phyloP scores from a whole-genome alignment of 2,797 vertebrate genomes.

The Danio jaintianensis region DNA sequence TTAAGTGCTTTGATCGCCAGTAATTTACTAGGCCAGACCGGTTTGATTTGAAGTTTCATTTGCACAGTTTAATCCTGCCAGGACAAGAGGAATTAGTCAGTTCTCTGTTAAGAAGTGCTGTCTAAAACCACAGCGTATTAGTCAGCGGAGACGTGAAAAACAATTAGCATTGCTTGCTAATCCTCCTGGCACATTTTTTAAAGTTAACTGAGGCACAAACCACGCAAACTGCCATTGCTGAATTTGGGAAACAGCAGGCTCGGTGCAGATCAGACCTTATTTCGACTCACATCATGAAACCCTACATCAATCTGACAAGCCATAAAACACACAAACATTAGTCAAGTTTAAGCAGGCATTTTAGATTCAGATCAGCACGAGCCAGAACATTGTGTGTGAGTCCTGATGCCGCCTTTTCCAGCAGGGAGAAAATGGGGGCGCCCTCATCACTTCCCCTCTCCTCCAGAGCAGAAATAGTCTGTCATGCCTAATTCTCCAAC shows the following conservation, averaged over 20 bases:
- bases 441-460: constrained; percentile 61
- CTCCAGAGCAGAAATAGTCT: constrained; percentile 75
- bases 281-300: constrained; percentile 28
- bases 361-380: constrained; percentile 48
- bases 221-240: background rate
- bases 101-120: constrained; percentile 52
- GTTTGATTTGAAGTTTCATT: constrained; percentile 69
- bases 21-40: constrained; percentile 63
- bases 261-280: constrained; percentile 37
- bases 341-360: constrained; percentile 48
- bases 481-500: constrained; percentile 77
- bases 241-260: constrained; percentile 6
- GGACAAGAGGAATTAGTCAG: constrained; percentile 45
- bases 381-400: constrained; percentile 8
- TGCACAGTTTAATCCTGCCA: constrained; percentile 42
- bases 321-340: constrained; percentile 45
- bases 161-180: constrained; percentile 47
- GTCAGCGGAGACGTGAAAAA: constrained; percentile 30
- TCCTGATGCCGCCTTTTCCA: constrained; percentile 18
- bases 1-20: constrained; percentile 70
- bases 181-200: constrained; percentile 25
- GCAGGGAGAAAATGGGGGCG: constrained; percentile 57
- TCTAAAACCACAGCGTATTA: constrained; percentile 62
- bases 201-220: background rate
- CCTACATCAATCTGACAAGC: constrained; percentile 42